phyloP scores from a whole-genome alignment of 2,797 vertebrate species.

The Dallia pectoralis region DNA sequence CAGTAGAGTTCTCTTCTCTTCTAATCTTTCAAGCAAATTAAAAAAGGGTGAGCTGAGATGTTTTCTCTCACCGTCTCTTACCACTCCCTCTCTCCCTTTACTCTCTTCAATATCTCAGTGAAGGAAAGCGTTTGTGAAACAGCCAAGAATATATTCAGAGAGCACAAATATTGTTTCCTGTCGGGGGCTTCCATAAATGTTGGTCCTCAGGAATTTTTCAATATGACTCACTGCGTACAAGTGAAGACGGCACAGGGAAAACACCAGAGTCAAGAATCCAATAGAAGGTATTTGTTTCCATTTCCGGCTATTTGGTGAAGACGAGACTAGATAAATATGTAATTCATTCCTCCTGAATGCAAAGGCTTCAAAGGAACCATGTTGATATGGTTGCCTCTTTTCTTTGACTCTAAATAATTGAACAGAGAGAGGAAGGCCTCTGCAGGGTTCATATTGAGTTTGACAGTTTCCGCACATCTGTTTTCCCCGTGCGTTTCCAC shows the following conservation, averaged over 20 bases:
- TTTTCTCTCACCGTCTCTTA: background rate
- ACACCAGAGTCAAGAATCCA: slow-evolving; percentile 59
- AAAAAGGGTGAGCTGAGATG: slow-evolving; percentile 65
- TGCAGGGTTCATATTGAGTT: slow-evolving; percentile 72
- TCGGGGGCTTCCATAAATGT: slow-evolving; percentile 57
- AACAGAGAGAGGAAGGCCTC: slow-evolving; percentile 72
- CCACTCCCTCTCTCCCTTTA: slow-evolving; percentile 22
- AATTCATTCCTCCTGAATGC: slow-evolving; percentile 36
- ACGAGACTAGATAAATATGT: slow-evolving; percentile 73
- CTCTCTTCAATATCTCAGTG: slow-evolving; percentile 35
- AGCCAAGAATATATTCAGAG: slow-evolving; percentile 56
- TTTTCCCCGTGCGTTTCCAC: slow-evolving; percentile 51
- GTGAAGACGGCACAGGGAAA: slow-evolving; percentile 39
- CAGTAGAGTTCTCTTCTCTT: slow-evolving; percentile 65
- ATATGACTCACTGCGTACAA: slow-evolving; percentile 43
- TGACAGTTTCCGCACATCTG: slow-evolving; percentile 66
- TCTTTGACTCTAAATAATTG: slow-evolving; percentile 79
- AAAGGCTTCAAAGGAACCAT: slow-evolving; percentile 66
- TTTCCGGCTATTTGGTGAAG: slow-evolving; percentile 73
- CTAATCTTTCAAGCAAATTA: slow-evolving; percentile 79
- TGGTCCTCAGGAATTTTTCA: slow-evolving; percentile 59
- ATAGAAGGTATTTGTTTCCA: slow-evolving; percentile 72
- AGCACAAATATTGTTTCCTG: slow-evolving; percentile 53
- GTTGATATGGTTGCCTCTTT: slow-evolving; percentile 62
- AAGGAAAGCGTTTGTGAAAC: slow-evolving; percentile 55